Evolutionary conservation across 2,888 invertebrate species (phyloP).

Genomic region (Pristionchus arcanus): DNA sequence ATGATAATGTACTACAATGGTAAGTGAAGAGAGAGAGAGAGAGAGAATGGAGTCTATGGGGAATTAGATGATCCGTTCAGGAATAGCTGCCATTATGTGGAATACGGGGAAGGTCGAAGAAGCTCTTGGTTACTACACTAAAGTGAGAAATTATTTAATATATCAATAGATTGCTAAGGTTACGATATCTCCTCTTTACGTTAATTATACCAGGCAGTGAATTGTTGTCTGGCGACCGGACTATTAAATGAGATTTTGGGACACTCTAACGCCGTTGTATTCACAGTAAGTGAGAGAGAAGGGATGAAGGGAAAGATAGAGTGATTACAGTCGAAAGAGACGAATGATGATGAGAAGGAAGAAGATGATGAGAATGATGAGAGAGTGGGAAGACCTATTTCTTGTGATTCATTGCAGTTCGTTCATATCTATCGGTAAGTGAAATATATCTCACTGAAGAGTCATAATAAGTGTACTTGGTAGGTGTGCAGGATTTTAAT

Average conservation of each 20-base stretch:
- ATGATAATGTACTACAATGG: neutral
- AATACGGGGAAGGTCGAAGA: neutral
- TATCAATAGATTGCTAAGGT: neutral
- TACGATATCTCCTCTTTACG: neutral
- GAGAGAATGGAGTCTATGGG: neutral
- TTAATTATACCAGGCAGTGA: neutral
- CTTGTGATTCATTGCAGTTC: slow-evolving; percentile 30
- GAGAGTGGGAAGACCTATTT: neutral
- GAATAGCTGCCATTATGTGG: slow-evolving; percentile 8
- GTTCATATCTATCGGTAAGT: slow-evolving; percentile 22
- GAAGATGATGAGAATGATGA: neutral
- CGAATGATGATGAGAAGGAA: neutral
- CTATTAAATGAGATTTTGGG: neutral
- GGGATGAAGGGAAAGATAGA: neutral
- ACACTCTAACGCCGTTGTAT: neutral
- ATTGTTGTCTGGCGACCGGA: neutral
- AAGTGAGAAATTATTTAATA: neutral
- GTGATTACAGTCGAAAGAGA: slow-evolving; percentile 23
- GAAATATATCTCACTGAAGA: neutral
- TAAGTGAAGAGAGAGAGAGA: neutral
- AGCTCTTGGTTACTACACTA: neutral
- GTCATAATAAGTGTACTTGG: neutral
- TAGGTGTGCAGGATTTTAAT: no score
- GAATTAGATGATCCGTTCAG: neutral
- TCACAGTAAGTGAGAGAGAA: slow-evolving; percentile 9